A percentile compares a stretch with the other conserved stretches of the same genome.
phyloP scores from a whole-genome alignment of 1,140 invertebrate species.

The Littorina saxatilis region DNA sequence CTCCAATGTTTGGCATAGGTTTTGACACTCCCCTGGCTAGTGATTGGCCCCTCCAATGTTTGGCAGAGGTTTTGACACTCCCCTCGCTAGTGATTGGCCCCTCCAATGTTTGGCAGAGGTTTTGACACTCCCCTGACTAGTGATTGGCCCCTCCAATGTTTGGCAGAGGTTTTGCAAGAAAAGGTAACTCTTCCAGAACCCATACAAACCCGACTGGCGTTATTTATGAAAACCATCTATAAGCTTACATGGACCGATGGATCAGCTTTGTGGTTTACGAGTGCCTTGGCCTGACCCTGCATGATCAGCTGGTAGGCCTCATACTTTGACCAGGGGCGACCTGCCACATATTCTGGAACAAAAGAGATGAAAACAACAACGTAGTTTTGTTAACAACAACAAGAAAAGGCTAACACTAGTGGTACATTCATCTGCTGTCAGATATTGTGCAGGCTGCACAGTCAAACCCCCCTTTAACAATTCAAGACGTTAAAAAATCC shows the following conservation, averaged over 20 bases:
- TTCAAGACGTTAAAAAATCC: not conserved
- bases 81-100: too few species aligned
- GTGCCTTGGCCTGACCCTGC: constrained; percentile 53
- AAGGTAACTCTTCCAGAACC: too few species aligned
- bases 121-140: too few species aligned
- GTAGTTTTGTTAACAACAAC: not conserved
- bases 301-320: constrained; percentile 57
- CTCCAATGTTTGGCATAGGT: too few species aligned
- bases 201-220: too few species aligned
- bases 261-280: constrained; percentile 46
- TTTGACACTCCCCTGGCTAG: too few species aligned
- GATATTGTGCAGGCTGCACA: not conserved
- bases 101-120: too few species aligned
- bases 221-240: too few species aligned
- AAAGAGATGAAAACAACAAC: not conserved
- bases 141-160: too few species aligned
- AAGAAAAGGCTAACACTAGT: not conserved
- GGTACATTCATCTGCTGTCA: not conserved
- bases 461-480: not conserved
- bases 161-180: too few species aligned
- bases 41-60: too few species aligned
- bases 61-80: too few species aligned
- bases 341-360: constrained; percentile 38
- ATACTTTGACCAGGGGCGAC: constrained; percentile 54
- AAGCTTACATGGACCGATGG: constrained; percentile 10